Base-by-base conservation (phyloP, 2,888 invertebrate genomes). In the Rotaria magnacalcarata region DNA sequence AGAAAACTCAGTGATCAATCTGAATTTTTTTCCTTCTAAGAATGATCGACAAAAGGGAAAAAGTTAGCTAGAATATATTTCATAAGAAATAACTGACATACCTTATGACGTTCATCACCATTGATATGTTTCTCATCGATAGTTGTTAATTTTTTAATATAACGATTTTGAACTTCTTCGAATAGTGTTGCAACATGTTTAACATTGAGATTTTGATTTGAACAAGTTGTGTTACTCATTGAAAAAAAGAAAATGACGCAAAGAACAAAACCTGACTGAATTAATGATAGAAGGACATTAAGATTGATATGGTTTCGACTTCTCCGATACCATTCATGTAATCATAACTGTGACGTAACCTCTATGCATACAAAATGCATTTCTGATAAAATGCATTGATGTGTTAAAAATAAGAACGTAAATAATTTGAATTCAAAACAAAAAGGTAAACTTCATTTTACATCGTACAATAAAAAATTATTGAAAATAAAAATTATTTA, bases 101-200 rank as follows among this genome's bases (percentile, higher is more conserved):
- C 80, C 47, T 80, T 80, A n/a, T 80, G 47, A n/a, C 80, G 80
- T 11, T 80, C 80, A 47, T 80, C 80, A n/a, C 1, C 14, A 5
- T 21, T 2, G 19, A 47, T 47, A 47, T 80, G 43, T n/a, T 80
- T 80, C 14, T 80, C 80, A 80, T 80, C 80, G n/a, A 80, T 80
- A 24, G 47, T 80, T 21, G 80, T 24, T 47, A 80, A 80, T 80
- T 80, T 80, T 24, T 43, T 80, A 41, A 80, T 47, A 80, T 80
- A 80, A 34, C 80, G 80, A 80, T 47, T 80, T 80, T 80, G 80
- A 47, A 80, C 80, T 80, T 80, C 80, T 47, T 80, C 80, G 14
- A 80, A 80, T 47, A 80, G 14, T 0, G 80, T 80, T 10, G 80
- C 80, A 47, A 80, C 80, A 80, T 80, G 80, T 80, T 47, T 43